phyloP scores from a whole-genome alignment of 2,888 invertebrate genomes.

The Cinara cedri region DNA sequence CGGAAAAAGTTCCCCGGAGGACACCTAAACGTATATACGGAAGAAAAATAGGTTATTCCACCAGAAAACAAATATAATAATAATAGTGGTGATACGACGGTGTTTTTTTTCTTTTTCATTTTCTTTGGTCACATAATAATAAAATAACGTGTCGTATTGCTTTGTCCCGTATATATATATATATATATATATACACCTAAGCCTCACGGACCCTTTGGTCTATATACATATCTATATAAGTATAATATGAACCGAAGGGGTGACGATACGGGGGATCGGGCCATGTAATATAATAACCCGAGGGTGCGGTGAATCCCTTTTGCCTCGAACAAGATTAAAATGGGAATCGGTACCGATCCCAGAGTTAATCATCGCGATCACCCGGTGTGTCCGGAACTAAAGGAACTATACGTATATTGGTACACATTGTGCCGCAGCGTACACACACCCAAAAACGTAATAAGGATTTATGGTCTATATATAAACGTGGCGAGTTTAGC shows the following conservation, averaged over 20 bases:
- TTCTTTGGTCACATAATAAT: constrained; percentile 20
- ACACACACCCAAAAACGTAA: constrained; percentile 22
- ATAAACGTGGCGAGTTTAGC: constrained; percentile 7
- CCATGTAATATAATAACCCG: constrained; percentile 35
- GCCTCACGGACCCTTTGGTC: background rate
- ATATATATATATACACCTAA: no score
- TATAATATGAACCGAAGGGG: no score
- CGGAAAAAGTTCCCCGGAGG: constrained; percentile 29
- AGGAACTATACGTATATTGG: no score
- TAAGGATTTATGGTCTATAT: constrained; percentile 35
- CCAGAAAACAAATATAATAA: constrained; percentile 41
- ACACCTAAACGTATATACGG: constrained; percentile 9
- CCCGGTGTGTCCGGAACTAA: constrained; percentile 45
- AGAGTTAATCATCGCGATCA: constrained; percentile 53
- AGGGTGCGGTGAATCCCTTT: constrained; percentile 12
- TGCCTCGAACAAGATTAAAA: constrained; percentile 47
- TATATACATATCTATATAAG: no score
- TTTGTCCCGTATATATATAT: background rate
- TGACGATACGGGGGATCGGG: background rate
- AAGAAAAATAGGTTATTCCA: constrained; percentile 23
- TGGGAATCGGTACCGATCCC: constrained; percentile 55
- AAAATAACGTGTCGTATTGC: constrained; percentile 23
- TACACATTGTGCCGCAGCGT: background rate
- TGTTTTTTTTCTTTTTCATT: background rate
- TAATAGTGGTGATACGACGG: background rate